Conservation (phyloP, 2,888 invertebrate genomes). For the Adelphocoris suturalis region DNA sequence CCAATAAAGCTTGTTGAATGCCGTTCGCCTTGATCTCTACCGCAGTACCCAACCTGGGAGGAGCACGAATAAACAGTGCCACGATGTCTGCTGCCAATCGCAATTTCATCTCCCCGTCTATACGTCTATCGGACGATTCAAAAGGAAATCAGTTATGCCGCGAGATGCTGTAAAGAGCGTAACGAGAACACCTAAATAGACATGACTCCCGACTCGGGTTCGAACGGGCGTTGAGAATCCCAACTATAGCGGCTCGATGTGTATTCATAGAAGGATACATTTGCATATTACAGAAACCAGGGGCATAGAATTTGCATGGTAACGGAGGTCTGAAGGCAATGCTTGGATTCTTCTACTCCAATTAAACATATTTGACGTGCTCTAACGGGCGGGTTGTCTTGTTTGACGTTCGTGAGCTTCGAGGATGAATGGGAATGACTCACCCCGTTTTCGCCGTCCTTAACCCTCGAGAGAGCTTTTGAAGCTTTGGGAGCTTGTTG, state of each 20-base stretch:
- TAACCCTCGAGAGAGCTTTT: constrained; percentile 18
- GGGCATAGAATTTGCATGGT: constrained; percentile 10
- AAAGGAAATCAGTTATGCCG: constrained; percentile 20
- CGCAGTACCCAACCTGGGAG: constrained; percentile 23
- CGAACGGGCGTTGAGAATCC: constrained; percentile 8
- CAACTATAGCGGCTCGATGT: constrained; percentile 32
- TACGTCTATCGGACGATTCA: not conserved
- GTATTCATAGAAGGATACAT: constrained; percentile 13
- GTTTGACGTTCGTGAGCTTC: constrained; percentile 27
- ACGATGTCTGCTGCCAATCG: not conserved
- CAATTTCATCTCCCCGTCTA: not conserved
- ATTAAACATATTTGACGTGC: constrained; percentile 39
- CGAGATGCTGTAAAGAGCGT: constrained; percentile 1
- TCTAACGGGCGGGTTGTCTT: constrained; percentile 36
- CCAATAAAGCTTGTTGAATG: not conserved
- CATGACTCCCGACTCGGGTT: constrained; percentile 17
- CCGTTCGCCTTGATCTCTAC: constrained; percentile 11
- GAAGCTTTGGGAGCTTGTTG: not conserved
- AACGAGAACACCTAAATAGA: constrained; percentile 25
- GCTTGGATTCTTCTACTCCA: constrained; percentile 39
- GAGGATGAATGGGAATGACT: constrained; percentile 9
- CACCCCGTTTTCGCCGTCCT: constrained; percentile 8
- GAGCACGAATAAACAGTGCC: not conserved
- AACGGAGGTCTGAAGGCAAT: constrained; percentile 32
- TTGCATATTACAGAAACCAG: constrained; percentile 42